Evolutionary conservation across 2,888 invertebrate genomes (phyloP), one percentile per base, ranked within the genome.

Genomic region (Cosmorhoe ocellata): DNA sequence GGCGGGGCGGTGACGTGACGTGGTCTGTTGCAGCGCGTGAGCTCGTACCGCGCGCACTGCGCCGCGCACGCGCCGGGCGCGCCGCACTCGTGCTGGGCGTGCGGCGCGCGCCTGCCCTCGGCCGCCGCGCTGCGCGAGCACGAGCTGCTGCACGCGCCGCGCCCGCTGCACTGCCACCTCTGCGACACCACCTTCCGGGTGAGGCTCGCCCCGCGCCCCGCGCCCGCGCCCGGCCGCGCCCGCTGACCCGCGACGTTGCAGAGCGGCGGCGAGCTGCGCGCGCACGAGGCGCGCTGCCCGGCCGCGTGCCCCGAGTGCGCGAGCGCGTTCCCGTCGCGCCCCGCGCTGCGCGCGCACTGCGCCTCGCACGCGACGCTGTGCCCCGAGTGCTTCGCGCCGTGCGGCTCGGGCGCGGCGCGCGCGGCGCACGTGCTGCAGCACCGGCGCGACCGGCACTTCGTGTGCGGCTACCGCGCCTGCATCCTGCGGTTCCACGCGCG

Each of bases 391-490:
- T n/a, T n/a, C n/a, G n/a, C n/a, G n/a, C n/a, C n/a, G n/a, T 83
- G 61, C 62, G 70, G 1, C 88, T 87, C 67, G 65, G 79, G 0
- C 80, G 76, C 65, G 80, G 78, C 37, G n/a, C n/a, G n/a, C 42
- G 62, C 71, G 2, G 84, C 84, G 49, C 88, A 87, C 67, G 51
- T 62, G 68, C 72, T 83, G 61, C 62, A 71, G 1, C 88, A 87
- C 67, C 65, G 79, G 0, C 80, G 76, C 65, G 80, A 79, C 37
- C 67, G 71, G 37, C 81, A 81, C 61, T 86, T 79, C 73, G 80
- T 89, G 11, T 88, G 89, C 72, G 88, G 87, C 0, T 85, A 86
- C 67, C 82, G 80, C 58, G 79, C 75, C 26, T 89, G 88, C 64
- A 86, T 87, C 33, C 76, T 88, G 65, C 75, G 89, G 14, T 87